Evolutionary conservation across 2,888 invertebrate genomes (phyloP).

Genomic region (Zaprionus bogoriensis): DNA sequence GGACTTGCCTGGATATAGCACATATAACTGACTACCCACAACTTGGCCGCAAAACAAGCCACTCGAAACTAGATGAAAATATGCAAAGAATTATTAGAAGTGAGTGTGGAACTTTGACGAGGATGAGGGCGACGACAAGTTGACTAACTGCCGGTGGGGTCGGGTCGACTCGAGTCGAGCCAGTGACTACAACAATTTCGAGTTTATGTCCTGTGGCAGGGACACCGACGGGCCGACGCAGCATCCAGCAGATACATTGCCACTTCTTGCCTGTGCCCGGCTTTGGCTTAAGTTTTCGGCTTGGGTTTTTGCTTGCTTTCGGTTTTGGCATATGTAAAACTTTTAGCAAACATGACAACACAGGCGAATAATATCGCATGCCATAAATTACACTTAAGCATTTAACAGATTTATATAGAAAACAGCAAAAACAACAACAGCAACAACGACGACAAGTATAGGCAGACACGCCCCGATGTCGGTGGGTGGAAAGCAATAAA

Average conservation of each 20-base stretch:
- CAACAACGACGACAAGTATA: neutral
- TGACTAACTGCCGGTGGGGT: conserved; percentile 45
- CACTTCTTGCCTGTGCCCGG: conserved; percentile 23
- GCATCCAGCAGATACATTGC: conserved; percentile 39
- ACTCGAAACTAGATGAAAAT: conserved; percentile 53
- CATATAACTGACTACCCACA: conserved; percentile 2
- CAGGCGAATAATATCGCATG: conserved; percentile 73
- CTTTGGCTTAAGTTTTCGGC: conserved; percentile 44
- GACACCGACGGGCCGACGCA: conserved; percentile 20
- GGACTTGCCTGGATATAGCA: conserved; percentile 39
- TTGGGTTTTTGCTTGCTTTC: conserved; percentile 20
- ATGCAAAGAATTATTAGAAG: conserved; percentile 65
- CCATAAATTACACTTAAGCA: conserved; percentile 76
- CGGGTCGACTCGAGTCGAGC: neutral
- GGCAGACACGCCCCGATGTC: conserved; percentile 43
- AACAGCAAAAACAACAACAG: conserved; percentile 28
- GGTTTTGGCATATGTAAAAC: conserved; percentile 67
- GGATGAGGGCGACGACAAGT: conserved; percentile 42
- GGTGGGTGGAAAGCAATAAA: conserved; percentile 49
- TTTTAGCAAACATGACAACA: conserved; percentile 72
- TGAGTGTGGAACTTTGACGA: conserved; percentile 36
- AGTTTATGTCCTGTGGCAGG: conserved; percentile 37
- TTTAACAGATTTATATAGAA: conserved; percentile 75
- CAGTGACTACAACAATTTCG: conserved; percentile 33
- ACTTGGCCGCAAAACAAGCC: conserved; percentile 49